A percentile compares a stretch with the other conserved stretches of the same genome.
Evolutionary conservation across 2,797 vertebrate species (phyloP).

Genomic region (Poecile montanus): DNA sequence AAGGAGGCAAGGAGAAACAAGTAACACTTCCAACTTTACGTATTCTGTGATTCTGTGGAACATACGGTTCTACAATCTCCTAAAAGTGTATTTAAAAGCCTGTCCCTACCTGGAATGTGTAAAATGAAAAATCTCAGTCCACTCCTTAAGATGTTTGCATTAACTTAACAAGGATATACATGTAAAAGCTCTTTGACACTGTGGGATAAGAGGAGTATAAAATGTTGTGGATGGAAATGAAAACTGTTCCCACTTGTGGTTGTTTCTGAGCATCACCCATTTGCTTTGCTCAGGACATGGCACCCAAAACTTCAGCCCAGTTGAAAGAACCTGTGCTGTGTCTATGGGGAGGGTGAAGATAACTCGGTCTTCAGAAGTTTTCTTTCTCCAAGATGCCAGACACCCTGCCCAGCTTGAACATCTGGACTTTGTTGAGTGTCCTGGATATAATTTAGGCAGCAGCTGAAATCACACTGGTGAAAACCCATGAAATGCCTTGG

Average conservation of each 20-base stretch:
- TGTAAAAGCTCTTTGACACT: not conserved
- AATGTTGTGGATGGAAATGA: not conserved
- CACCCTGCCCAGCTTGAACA: not conserved
- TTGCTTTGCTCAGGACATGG: not conserved
- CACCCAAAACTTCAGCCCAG: not conserved
- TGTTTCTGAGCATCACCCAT: not conserved
- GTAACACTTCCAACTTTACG: not conserved
- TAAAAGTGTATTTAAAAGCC: not conserved
- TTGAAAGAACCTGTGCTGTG: not conserved
- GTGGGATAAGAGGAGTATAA: not conserved
- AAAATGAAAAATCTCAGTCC: not conserved
- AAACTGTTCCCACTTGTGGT: not conserved
- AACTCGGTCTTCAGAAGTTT: not conserved
- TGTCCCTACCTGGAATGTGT: not conserved
- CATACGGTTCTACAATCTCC: not conserved
- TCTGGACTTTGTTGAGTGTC: not conserved
- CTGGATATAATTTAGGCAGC: not conserved
- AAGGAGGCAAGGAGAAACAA: too few species aligned
- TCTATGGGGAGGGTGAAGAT: not conserved
- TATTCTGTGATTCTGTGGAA: not conserved
- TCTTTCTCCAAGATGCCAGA: not conserved
- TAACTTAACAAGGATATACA: not conserved
- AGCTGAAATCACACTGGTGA: not conserved
- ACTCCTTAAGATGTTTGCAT: not conserved
- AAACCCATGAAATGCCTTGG: not conserved